Base-by-base conservation (phyloP, 2,888 invertebrate species). In the Germaria angustata region DNA sequence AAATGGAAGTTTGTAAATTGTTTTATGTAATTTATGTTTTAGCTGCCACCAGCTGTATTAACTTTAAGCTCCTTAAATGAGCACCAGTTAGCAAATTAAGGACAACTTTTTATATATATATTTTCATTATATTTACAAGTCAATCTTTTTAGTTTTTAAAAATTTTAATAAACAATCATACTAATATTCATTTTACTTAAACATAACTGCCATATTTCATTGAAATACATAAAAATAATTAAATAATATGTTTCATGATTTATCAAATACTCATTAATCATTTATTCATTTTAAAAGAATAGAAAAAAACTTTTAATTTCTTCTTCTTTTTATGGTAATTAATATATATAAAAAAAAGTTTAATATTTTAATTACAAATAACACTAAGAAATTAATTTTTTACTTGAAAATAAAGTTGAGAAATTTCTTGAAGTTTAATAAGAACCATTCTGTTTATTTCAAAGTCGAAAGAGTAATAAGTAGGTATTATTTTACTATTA, bases 121-220 rank as follows among this genome's bases (percentile, higher is more conserved):
- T 6, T 28, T 28, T 5, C n/a, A n/a, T n/a, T n/a, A n/a, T 24
- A 51, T 51, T 24, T 51, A 51, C 5, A 5, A 24, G 2, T 24
- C 2, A 20, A 46, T 53, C 8, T 41, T 41, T n/a, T 24, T 24
- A 24, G 6, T 8, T 75, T 36, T 28, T 57, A 20, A 59, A 24
- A 6, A 32, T 36, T 65, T 4, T 20, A 46, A 13, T 49, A 28
- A 68, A 59, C 15, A 34, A 6, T 51, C 20, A 22, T 57, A 49
- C 59, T 53, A 53, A 17, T 51, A 41, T 39, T 73, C 36, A 0
- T 61, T 69, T 13, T 49, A 28, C 49, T n/a, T 53, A 66, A 59
- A 66, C 2, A 17, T n/a, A 65, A 65, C 53, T 80, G 80, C 80
- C 75, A 75, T 75, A 63, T 61, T 55, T 49, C 15, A 20, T 57